phyloP scores from a whole-genome alignment of 2,113 vertebrate species.

The Phodopus roborovskii region DNA sequence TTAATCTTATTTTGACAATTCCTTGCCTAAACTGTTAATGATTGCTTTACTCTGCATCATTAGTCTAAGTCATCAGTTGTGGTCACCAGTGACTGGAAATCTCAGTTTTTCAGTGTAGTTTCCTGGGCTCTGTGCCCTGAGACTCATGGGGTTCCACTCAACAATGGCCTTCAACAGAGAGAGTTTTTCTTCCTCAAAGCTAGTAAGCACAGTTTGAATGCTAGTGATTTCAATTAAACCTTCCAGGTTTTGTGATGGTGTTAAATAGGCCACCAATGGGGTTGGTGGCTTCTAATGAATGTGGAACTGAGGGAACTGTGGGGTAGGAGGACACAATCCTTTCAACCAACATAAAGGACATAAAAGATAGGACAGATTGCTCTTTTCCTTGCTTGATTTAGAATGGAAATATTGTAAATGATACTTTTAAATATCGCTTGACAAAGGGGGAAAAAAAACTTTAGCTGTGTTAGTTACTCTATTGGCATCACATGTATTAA shows the following conservation, averaged over 20 bases:
- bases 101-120: conserved; percentile 46
- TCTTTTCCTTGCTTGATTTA: conserved; percentile 61
- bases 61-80: conserved; percentile 38
- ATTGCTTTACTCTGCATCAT: conserved; percentile 50
- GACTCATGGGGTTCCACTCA: conserved; percentile 53
- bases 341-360: conserved; percentile 65
- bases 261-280: conserved; percentile 71
- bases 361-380: conserved; percentile 61
- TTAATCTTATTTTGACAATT: conserved; percentile 70
- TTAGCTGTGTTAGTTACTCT: conserved; percentile 58
- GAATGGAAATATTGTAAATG: conserved; percentile 64
- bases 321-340: conserved; percentile 60
- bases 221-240: conserved; percentile 76
- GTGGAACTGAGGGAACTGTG: conserved; percentile 43
- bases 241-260: conserved; percentile 70
- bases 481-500: conserved; percentile 16
- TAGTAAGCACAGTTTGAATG: conserved; percentile 74
- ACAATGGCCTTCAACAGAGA: conserved; percentile 67
- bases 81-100: conserved; percentile 21
- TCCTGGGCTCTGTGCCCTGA: conserved; percentile 24
- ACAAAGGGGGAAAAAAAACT: conserved; percentile 15
- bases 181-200: conserved; percentile 35
- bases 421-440: conserved; percentile 57
- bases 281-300: conserved; percentile 59
- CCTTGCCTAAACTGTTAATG: conserved; percentile 60